Base-by-base conservation (phyloP, 2,797 vertebrate genomes). In the Protonibea diacanthus region DNA sequence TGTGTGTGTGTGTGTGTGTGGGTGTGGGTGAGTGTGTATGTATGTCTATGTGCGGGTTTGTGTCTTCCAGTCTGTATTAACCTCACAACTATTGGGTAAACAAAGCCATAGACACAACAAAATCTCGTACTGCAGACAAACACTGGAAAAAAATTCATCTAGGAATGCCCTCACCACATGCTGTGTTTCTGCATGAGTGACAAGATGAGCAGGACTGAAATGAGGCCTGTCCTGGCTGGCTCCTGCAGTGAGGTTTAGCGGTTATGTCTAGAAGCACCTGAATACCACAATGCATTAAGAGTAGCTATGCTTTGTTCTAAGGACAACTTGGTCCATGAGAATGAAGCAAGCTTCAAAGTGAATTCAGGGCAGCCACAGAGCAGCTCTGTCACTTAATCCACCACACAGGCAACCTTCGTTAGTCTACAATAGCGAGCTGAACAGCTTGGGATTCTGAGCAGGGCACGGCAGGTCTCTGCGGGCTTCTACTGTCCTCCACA, bases 21-120 rank as follows among this genome's bases (percentile, higher is more conserved):
- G 64, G 12, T 58, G 44, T 59, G 4, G 74, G 64, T 61, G 44
- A 40, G 29, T 17, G 14, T 57, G 5, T 66, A 23, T 62, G 42
- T 49, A 2, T 38, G 33, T 9, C 2, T 38, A 25, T 55, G 20
- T 60, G 18, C 57, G 21, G 60, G 12, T 61, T 21, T 57, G 12
- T 72, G 63, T 70, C 38, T 71, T 67, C 52, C 25, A 63, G 23
- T 82, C 61, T 59, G 42, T 56, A 48, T 82, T 80, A 74, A 79
- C 29, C 33, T 65, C 53, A 71, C 79, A 61, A 60, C 33, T 65
- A 42, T 23, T 73, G 55, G 21, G 27, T 60, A 42, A 73, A 70
- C 82, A 87, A 80, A 76, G 61, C 25, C 45, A 40, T 45, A 93
- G 92, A 93, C 91, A 90, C 78, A 94, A 91, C 93, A 93, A 87